phyloP scores from a whole-genome alignment of 2,797 vertebrate species.

The Myotis pilosus region DNA sequence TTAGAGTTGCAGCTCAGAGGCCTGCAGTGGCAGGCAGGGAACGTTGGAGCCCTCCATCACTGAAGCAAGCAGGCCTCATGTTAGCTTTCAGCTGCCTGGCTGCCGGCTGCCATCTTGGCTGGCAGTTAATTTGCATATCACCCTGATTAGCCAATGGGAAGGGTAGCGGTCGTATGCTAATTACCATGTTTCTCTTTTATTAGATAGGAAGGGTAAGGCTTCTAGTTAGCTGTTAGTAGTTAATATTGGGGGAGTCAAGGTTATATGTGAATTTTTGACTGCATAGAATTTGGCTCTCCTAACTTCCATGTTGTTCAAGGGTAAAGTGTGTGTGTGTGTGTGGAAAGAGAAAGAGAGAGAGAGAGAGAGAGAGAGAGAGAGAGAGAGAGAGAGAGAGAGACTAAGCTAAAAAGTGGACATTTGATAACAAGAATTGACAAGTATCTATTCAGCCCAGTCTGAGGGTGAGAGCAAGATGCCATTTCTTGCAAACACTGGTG shows the following conservation, averaged over 20 bases:
- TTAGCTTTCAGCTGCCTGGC: too few relatives aligned
- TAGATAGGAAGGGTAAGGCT: neutral
- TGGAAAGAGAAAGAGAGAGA: neutral
- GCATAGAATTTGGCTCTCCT: neutral
- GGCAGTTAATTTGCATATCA: too few relatives aligned
- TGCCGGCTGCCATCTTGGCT: too few relatives aligned
- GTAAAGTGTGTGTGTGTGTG: neutral
- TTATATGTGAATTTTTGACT: neutral
- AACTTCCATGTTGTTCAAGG: neutral
- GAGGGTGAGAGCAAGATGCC: neutral
- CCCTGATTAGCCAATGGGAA: too few relatives aligned
- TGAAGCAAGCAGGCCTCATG: too few relatives aligned
- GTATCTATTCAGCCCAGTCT: neutral
- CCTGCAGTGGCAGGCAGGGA: too few relatives aligned
- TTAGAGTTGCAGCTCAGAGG: too few relatives aligned
- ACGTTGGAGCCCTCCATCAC: too few relatives aligned
- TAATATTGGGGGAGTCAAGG: neutral
- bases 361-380: neutral
- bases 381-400: neutral
- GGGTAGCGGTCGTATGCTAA: too few relatives aligned
- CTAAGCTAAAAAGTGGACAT: neutral
- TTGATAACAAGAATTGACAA: neutral
- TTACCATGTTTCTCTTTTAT: too few relatives aligned
- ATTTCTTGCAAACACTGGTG: neutral
- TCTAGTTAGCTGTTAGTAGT: neutral